These are phyloP conservation scores for Nephila pilipes DNA, from an alignment of 1,140 invertebrate genomes.

Conservation along the genomic window DNA sequence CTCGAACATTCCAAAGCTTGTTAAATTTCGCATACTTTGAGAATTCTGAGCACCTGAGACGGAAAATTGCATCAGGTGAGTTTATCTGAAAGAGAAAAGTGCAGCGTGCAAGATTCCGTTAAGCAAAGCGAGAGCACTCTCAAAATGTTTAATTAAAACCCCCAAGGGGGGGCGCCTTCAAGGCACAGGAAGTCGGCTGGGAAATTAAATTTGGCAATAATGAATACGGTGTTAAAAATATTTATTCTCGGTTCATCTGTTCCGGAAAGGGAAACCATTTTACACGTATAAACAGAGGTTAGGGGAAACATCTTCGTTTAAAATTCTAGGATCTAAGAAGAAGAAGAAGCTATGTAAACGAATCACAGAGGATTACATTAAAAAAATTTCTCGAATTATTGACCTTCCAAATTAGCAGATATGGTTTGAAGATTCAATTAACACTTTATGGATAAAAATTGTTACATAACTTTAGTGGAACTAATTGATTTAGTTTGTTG, in stretches of 20 bases:
- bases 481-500: too few relatives aligned
- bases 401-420: too few relatives aligned
- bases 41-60: conserved; percentile 16
- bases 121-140: not conserved
- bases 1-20: not conserved
- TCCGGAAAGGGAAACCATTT: conserved; percentile 9
- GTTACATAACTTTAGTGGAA: too few relatives aligned
- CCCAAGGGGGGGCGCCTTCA: not conserved
- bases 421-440: too few relatives aligned
- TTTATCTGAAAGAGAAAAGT: conserved; percentile 20
- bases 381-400: too few relatives aligned
- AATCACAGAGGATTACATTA: not conserved
- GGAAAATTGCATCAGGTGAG: conserved; percentile 36
- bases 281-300: not conserved
- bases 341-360: not conserved
- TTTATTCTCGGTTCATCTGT: conserved; percentile 12
- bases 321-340: not conserved
- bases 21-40: conserved; percentile 36
- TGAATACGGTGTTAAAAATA: conserved; percentile 41
- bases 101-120: not conserved
- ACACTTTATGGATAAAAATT: too few relatives aligned
- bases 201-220: conserved; percentile 39
- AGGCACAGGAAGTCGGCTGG: not conserved
- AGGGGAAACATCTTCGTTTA: not conserved
- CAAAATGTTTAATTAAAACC: conserved; percentile 28